Conservation (phyloP, 2,113 vertebrate species). For the Tachycineta bicolor region DNA sequence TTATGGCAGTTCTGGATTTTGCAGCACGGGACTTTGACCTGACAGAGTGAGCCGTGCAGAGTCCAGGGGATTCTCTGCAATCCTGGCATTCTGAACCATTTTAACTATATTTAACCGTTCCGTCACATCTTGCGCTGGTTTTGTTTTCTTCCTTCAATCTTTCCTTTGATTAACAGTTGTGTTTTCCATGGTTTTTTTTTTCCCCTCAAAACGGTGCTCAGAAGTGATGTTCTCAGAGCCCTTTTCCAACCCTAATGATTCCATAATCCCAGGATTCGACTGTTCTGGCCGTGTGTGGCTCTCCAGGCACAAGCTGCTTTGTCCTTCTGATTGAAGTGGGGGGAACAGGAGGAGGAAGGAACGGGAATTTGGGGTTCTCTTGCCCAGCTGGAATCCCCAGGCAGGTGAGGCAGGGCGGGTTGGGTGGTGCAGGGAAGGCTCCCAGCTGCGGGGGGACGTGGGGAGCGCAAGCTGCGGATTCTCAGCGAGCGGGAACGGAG, state of each 20-base stretch:
- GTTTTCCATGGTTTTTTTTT: accelerated
- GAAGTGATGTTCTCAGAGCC: not conserved
- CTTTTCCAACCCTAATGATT: not conserved
- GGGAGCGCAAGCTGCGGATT: no score
- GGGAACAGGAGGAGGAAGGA: not conserved
- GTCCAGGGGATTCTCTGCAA: not conserved
- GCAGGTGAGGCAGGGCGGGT: no score
- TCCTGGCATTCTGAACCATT: not conserved
- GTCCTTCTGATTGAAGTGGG: accelerated
- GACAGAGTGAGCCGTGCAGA: not conserved
- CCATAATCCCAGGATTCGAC: not conserved
- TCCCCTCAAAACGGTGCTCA: not conserved
- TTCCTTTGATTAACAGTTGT: not conserved
- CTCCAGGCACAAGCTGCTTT: not conserved
- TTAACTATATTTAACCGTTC: accelerated
- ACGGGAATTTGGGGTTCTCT: not conserved
- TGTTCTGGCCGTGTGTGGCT: not conserved
- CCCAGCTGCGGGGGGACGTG: no score
- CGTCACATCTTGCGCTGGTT: not conserved
- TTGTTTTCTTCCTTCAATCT: not conserved
- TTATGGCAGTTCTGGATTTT: not conserved
- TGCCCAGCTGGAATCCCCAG: no score
- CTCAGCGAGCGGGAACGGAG: no score
- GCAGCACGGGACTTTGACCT: not conserved
- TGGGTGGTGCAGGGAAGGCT: no score